Evolutionary conservation across 2,113 vertebrate genomes (phyloP), one percentile per base, ranked within the genome.

Genomic region (Myiozetetes cayanensis): DNA sequence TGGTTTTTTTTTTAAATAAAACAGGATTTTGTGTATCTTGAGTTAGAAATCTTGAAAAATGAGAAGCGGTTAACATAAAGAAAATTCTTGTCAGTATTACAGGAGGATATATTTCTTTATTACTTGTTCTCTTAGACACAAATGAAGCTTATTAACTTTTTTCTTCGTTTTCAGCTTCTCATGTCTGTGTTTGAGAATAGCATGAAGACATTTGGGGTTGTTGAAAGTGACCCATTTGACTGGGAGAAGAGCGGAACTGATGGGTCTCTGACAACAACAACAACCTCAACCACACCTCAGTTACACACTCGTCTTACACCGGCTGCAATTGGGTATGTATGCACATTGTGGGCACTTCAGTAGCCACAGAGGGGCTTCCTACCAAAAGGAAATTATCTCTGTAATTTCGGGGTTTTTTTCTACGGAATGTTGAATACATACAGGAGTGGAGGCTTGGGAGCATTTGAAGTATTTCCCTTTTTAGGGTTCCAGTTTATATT

Each of bases 171-270:
- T 94, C 97, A 99, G 99, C 98, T 99, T 96, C 98, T 99, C 94
- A 99, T 99, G 98, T 99, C 99, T 5, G 98, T 99, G 87, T 99
- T 99, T 97, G 99, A 99, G 97, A 99, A 98, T 81, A 99, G 99
- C 97, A 99, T 99, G 98, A 99, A 99, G 97, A 98, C 98, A 0
- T 99, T 98, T 97, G 99, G 99, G 24, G 99, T 99, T 31, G 97
- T 98, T 97, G 99, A 99, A 96, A 99, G 99, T 31, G 99, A 99
- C 85, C 98, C 99, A 22, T 99, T 99, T 67, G 99, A 99, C 97
- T 99, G 99, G 99, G 99, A 99, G 97, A 98, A 99, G 95, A 99
- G 98, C 62, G 98, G 98, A 87, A 98, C 98, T 23, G 99, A 99
- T 12, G 98, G 99, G 79, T 98, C 98, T 49, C 93, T 99, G 79